Conservation (phyloP, 2,888 invertebrate species). For the Aphidius colemani region DNA sequence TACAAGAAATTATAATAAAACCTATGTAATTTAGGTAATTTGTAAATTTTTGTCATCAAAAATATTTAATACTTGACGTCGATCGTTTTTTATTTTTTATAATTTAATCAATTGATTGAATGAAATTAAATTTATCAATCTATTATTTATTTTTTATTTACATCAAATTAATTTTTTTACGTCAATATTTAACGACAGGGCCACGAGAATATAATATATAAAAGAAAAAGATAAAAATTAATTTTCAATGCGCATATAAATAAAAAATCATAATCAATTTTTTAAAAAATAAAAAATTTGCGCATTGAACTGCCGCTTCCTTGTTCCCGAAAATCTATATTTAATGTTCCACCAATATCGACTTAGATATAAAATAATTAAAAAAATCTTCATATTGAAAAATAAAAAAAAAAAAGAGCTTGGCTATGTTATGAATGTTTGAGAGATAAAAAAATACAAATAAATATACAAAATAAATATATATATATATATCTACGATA, state of each 20-base stretch:
- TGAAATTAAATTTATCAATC: not conserved
- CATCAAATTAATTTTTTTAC: constrained; percentile 8
- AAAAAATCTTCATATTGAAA: not conserved
- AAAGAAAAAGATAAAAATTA: constrained; percentile 4
- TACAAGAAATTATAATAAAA: constrained; percentile 38
- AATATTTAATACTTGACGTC: not conserved
- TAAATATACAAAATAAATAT: not conserved
- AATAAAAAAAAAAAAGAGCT: constrained; percentile 2
- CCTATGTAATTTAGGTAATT: constrained; percentile 35
- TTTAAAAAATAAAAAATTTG: constrained; percentile 16
- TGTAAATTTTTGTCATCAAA: constrained; percentile 34
- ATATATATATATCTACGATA: not conserved
- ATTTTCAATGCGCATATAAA: constrained; percentile 22
- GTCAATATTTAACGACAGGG: constrained; percentile 17
- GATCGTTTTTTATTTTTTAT: no score
- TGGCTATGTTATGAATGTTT: constrained; percentile 6
- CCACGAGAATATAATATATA: constrained; percentile 16
- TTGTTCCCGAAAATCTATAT: constrained; percentile 27
- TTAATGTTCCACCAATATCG: constrained; percentile 1
- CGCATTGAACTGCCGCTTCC: constrained; percentile 27
- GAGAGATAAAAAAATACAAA: constrained; percentile 14
- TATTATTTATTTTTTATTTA: constrained; percentile 10
- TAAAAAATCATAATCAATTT: constrained; percentile 12
- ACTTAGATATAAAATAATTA: not conserved
- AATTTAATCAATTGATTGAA: not conserved